phyloP scores from a whole-genome alignment of 1,140 invertebrate genomes.

The Camponotus pennsylvanicus region DNA sequence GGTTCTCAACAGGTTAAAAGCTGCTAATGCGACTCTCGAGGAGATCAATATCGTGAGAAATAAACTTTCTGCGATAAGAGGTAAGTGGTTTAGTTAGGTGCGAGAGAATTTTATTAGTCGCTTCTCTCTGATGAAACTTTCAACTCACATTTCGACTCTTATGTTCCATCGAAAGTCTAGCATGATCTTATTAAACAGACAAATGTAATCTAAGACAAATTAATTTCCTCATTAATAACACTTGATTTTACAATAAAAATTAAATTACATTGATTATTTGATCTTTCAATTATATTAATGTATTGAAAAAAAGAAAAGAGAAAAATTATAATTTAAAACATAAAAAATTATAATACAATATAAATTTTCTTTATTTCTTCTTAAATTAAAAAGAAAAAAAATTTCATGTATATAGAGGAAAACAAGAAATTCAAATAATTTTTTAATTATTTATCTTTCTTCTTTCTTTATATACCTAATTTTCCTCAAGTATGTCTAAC shows the following conservation, averaged over 20 bases:
- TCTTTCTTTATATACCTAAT: too few relatives aligned
- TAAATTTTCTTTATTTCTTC: too few relatives aligned
- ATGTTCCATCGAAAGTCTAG: background rate
- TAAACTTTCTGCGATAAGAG: conserved; percentile 89
- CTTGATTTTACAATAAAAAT: background rate
- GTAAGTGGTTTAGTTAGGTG: conserved; percentile 57
- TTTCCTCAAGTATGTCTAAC: background rate
- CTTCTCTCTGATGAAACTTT: conserved; percentile 16
- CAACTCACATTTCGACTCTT: background rate
- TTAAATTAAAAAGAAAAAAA: too few relatives aligned
- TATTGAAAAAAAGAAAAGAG: background rate
- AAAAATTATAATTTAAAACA: background rate
- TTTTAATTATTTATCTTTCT: too few relatives aligned
- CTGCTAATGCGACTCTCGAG: conserved; percentile 87
- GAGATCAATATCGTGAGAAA: conserved; percentile 90
- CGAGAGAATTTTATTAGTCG: conserved; percentile 47
- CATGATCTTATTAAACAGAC: background rate
- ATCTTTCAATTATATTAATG: background rate
- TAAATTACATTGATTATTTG: background rate
- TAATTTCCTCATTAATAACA: background rate
- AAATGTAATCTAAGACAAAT: background rate
- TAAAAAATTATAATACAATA: background rate
- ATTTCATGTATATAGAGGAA: too few relatives aligned
- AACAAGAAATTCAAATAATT: too few relatives aligned
- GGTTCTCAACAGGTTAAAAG: conserved; percentile 85